Conservation (phyloP, 2,113 vertebrate species). For the Stigmatopora nigra region DNA sequence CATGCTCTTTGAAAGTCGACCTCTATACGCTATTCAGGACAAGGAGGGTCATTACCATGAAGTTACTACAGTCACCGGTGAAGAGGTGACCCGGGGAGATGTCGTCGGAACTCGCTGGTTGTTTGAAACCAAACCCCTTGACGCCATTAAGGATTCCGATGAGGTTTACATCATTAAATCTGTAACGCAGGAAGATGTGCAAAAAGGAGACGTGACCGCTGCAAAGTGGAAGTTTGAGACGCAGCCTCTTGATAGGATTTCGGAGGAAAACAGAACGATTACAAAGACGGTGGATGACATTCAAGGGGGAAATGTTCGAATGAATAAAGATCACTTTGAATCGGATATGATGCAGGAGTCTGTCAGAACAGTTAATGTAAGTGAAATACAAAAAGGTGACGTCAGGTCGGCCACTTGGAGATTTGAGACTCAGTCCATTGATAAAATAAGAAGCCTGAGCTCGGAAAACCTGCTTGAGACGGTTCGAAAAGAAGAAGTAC, state of each 20-base stretch:
- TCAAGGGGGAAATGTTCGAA: conserved; percentile 79
- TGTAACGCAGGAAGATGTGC: conserved; percentile 83
- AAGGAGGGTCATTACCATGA: conserved; percentile 83
- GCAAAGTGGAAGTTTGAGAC: conserved; percentile 89
- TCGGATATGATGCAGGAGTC: conserved; percentile 64
- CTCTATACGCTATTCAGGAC: conserved; percentile 86
- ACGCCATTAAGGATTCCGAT: conserved; percentile 78
- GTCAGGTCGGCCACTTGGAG: conserved; percentile 85
- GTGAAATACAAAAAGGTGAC: conserved; percentile 82
- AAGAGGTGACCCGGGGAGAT: conserved; percentile 80
- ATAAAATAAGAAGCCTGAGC: conserved; percentile 78
- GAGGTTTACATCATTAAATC: conserved; percentile 83
- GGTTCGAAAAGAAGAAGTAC: conserved; percentile 76
- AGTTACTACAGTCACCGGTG: conserved; percentile 86
- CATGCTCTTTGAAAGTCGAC: conserved; percentile 86
- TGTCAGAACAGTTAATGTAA: conserved; percentile 79
- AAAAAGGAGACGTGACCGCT: conserved; percentile 81
- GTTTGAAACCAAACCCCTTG: conserved; percentile 90
- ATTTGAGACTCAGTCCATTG: conserved; percentile 84
- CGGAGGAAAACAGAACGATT: conserved; percentile 65
- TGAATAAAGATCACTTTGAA: conserved; percentile 77
- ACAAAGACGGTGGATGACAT: conserved; percentile 73
- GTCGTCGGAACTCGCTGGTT: conserved; percentile 83
- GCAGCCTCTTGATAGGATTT: conserved; percentile 79
- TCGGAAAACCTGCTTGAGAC: conserved; percentile 75